These are phyloP conservation scores for Hemibagrus guttatus DNA, from an alignment of 2,797 vertebrate genomes.

Conservation along the genomic window DNA sequence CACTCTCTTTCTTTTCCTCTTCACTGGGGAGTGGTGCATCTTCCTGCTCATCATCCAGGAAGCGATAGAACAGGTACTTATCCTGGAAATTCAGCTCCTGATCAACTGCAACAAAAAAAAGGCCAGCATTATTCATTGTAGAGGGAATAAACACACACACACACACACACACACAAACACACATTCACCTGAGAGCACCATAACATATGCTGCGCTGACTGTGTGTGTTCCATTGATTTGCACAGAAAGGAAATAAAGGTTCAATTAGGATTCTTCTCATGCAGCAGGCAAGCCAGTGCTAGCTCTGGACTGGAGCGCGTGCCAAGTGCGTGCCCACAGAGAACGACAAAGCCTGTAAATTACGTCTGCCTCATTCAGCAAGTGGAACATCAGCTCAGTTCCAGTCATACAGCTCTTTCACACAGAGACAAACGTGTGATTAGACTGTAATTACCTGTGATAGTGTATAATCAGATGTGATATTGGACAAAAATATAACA, in stretches of 20 bases:
- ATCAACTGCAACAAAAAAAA: slow-evolving; percentile 79
- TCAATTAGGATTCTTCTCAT: slow-evolving; percentile 18
- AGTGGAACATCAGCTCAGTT: slow-evolving; percentile 23
- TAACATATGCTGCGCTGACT: not conserved
- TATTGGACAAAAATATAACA: not conserved
- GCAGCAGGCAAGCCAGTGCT: not conserved
- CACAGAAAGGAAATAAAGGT: slow-evolving; percentile 17
- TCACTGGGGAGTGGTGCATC: slow-evolving; percentile 83
- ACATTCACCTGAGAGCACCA: not conserved
- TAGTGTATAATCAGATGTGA: slow-evolving; percentile 12
- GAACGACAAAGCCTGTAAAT: slow-evolving; percentile 19
- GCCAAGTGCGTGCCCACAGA: slow-evolving; percentile 20
- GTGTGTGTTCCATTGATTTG: slow-evolving; percentile 10
- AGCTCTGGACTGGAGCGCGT: slow-evolving; percentile 7
- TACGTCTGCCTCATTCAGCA: slow-evolving; percentile 22
- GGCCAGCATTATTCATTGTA: not conserved
- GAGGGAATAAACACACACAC: slow-evolving; percentile 22
- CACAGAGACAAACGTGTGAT: slow-evolving; percentile 5
- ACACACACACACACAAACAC: not conserved
- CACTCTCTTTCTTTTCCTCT: slow-evolving; percentile 88
- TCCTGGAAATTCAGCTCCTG: slow-evolving; percentile 95
- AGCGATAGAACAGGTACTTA: slow-evolving; percentile 98
- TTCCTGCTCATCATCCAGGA: slow-evolving; percentile 92
- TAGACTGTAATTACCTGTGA: slow-evolving; percentile 9
- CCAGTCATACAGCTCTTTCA: slow-evolving; percentile 21